Evolutionary conservation across 2,888 invertebrate species (phyloP), one percentile per base, ranked within the genome.

Genomic region (Platycnemis pennipes): DNA sequence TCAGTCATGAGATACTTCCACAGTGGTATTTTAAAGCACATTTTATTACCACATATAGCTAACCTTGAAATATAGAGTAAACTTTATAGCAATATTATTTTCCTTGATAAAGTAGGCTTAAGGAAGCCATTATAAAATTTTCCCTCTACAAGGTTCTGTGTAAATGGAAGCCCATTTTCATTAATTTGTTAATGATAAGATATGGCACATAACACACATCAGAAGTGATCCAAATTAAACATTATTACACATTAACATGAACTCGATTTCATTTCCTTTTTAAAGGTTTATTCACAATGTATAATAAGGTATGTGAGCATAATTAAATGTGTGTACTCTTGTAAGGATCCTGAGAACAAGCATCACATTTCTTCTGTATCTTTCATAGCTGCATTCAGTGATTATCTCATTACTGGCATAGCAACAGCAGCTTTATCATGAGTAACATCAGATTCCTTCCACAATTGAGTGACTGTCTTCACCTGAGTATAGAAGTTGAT

Each of bases 401-500:
- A 95, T 96, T 97, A 98, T 96, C 97, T 97, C 98, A 98, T 98
- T 53, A 98, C 98, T 3, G 99, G 99, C 99, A 99, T 99, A 88
- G 98, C 97, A 0, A 98, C 98, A 0, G 99, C 98, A 0, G 98
- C 98, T 95, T 97, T 97, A 1, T 98, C 97, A 95, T 98, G 98
- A 0, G 98, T 97, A 0, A 98, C 98, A 96, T 99, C 99, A 94
- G 98, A 97, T 95, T 98, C 98, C 95, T 99, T 97, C 99, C 99
- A 99, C 96, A 99, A 97, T 95, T 99, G 99, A 0, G 99, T 99
- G 0, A 99, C 98, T 0, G 99, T 99, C 97, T 99, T 99, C 94
- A 99, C 97, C 97, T 99, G 99, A 0, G 99, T 99, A 96, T 98
- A 99, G 97, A 99, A 99, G 96, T 99, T 99, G 94, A 99, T 97